Percentiles rank a stretch among this genome's conserved stretches.
Evolutionary conservation across 2,888 invertebrate species (phyloP).

Genomic region (Netelia melanura): DNA sequence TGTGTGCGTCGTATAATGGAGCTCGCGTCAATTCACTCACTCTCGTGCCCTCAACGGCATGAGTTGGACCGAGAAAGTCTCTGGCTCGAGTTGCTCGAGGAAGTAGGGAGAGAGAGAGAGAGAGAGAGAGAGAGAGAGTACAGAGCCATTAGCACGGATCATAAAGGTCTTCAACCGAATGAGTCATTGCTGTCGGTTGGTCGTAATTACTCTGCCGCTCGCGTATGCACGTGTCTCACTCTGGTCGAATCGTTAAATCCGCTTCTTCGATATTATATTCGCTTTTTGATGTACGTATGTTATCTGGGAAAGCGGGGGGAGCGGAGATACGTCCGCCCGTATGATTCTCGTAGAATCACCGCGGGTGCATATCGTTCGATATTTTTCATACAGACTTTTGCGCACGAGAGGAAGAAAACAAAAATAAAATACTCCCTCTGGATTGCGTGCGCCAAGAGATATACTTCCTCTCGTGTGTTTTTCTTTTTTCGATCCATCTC

Average conservation of each 20-base stretch:
- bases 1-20: constrained; percentile 26
- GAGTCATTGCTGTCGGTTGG: constrained; percentile 76
- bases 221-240: constrained; percentile 7
- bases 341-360: constrained; percentile 56
- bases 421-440: constrained; percentile 15
- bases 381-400: too few species aligned
- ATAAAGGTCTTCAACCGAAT: constrained; percentile 81
- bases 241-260: background rate
- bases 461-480: constrained; percentile 32
- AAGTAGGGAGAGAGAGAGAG: constrained; percentile 47
- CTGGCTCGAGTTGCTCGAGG: constrained; percentile 10
- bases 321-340: background rate
- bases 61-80: constrained; percentile 38
- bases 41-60: constrained; percentile 9
- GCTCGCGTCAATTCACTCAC: constrained; percentile 24
- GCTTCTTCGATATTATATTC: background rate
- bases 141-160: constrained; percentile 78
- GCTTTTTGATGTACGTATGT: background rate
- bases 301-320: background rate
- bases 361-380: constrained; percentile 18
- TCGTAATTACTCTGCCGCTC: constrained; percentile 74
- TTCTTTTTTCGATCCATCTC: constrained; percentile 23
- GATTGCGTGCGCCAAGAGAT: constrained; percentile 67
- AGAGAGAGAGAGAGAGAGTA: constrained; percentile 62
- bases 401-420: background rate